Percentiles rank a stretch among this genome's conserved stretches.
phyloP scores from a whole-genome alignment of 2,888 invertebrate species.

The Oscheius myriophilus region DNA sequence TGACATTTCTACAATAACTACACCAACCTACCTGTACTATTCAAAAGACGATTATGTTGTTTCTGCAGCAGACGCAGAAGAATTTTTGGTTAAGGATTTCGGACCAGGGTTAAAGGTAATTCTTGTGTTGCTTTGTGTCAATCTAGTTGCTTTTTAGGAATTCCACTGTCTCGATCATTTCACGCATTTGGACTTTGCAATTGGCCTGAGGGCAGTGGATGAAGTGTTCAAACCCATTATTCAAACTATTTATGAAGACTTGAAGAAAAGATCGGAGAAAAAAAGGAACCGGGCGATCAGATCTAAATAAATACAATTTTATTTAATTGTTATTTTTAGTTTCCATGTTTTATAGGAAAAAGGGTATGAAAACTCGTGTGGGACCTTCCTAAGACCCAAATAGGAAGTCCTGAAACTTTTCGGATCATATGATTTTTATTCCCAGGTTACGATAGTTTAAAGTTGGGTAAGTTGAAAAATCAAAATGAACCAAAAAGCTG shows the following conservation, averaged over 20 bases:
- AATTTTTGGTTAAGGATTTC: background rate
- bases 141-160: constrained; percentile 10
- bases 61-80: background rate
- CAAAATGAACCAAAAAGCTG: too few species aligned
- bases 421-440: too few species aligned
- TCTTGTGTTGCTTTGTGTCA: too few species aligned
- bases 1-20: background rate
- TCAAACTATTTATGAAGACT: constrained; percentile 38
- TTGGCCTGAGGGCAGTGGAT: constrained; percentile 41
- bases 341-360: too few species aligned
- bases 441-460: too few species aligned
- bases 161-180: constrained; percentile 36
- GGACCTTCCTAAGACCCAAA: too few species aligned
- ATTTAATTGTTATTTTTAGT: too few species aligned
- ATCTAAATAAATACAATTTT: too few species aligned
- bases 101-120: constrained; percentile 8
- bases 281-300: too few species aligned
- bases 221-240: constrained; percentile 41
- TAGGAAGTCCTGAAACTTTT: too few species aligned
- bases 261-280: background rate
- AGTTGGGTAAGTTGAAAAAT: too few species aligned
- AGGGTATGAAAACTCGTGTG: too few species aligned
- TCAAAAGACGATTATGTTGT: constrained; percentile 20
- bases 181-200: constrained; percentile 38
- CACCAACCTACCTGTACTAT: constrained; percentile 37